Evolutionary conservation across 1,140 invertebrate genomes (phyloP), one percentile per base, ranked within the genome.

Genomic region (Apis florea): DNA sequence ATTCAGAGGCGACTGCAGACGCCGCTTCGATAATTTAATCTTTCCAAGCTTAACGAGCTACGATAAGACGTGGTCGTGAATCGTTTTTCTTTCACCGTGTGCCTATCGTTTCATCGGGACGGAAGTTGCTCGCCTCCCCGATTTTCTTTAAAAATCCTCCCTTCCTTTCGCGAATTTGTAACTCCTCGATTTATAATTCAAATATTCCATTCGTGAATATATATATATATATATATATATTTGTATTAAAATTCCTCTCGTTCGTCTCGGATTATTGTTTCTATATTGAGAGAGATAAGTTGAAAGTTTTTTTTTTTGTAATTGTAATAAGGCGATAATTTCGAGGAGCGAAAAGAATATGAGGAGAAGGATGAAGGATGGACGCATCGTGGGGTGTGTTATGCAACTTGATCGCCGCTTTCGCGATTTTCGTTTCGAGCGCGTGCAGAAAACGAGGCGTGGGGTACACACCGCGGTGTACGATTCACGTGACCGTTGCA

Each of bases 11-110:
- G 59, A 24, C 59, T 58, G 73, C 49, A 69, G 68, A 73, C 72
- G 64, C 68, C 49, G 53, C 70, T 69, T 83, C 76, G 83, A 87
- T 87, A 87, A 88, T 85, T 88, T 88, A 87, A 88, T 88, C 86
- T 87, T 74, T 26, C 53, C 74, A 47, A 26, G 59, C 75, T 84
- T 82, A 84, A 86, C 85, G 71, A 84, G 83, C 66, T 53, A 40
- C 76, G 85, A 88, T 88, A 88, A 87, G 66, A 66, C 54, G 59
- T n/a, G n/a, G n/a, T 72, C 66, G 59, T 87, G 79, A 87, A 87
- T 87, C 82, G 76, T 82, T 67, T 67, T 71, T 47, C 68, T 75
- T 63, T 17, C n/a, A 15, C 12, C 51, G 59, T 61, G 19, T 61
- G 26, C 4, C 19, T 61, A 47, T 15, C 40, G 49, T 64, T 76